Evolutionary conservation across 2,888 invertebrate species (phyloP).

Genomic region (Lepidonotus clava): DNA sequence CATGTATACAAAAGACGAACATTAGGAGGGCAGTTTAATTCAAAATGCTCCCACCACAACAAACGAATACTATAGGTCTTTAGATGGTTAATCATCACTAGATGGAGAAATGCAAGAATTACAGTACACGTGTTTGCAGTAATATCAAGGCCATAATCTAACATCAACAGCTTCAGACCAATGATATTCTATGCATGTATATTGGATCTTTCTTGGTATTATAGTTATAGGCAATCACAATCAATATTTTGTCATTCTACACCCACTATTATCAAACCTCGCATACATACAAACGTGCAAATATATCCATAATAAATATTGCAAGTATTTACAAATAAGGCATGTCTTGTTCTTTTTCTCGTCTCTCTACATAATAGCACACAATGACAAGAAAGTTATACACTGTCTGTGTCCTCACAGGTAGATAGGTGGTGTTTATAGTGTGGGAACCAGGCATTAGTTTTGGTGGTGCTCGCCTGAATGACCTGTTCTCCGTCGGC

Average conservation of each 20-base stretch:
- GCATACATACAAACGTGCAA: conserved; percentile 27
- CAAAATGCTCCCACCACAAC: not conserved
- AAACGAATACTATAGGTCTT: not conserved
- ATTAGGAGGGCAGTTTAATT: not conserved
- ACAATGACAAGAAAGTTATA: not conserved
- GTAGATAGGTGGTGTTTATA: not conserved
- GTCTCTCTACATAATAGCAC: too few relatives aligned
- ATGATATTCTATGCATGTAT: not conserved
- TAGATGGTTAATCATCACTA: not conserved
- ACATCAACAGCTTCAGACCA: not conserved
- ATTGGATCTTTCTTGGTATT: conserved; percentile 14
- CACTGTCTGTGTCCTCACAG: conserved; percentile 27
- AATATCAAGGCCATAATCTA: conserved; percentile 38
- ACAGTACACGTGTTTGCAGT: not conserved
- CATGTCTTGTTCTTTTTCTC: conserved; percentile 4
- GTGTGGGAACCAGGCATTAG: conserved; percentile 21
- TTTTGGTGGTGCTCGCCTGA: not conserved
- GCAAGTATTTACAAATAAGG: conserved; percentile 36
- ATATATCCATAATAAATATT: conserved; percentile 26
- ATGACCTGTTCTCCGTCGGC: conserved; percentile 41
- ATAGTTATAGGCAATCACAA: too few relatives aligned
- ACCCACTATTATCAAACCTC: not conserved
- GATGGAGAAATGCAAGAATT: conserved; percentile 21
- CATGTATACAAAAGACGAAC: conserved; percentile 42
- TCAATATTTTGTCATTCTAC: not conserved